Conservation (phyloP, 1,140 invertebrate genomes). For the Camponotus pennsylvanicus region DNA sequence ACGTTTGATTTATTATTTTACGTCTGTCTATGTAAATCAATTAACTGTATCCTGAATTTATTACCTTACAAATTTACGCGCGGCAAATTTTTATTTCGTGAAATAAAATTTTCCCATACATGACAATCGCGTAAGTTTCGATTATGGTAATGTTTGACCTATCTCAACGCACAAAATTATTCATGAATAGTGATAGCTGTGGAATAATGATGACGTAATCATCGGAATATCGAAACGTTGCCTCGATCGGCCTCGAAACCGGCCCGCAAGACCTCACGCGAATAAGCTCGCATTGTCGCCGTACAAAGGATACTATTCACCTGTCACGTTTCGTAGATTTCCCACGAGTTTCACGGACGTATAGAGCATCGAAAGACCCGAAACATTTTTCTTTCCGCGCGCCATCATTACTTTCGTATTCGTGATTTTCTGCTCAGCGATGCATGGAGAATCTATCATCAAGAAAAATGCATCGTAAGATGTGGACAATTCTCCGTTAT, state of each 20-base stretch:
- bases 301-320: constrained; percentile 44
- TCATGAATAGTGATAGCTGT: constrained; percentile 29
- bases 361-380: constrained; percentile 4
- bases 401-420: constrained; percentile 49
- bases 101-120: constrained; percentile 1
- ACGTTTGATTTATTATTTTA: constrained; percentile 26
- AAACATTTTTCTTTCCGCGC: constrained; percentile 43
- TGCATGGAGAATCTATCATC: constrained; percentile 40
- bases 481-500: constrained; percentile 32
- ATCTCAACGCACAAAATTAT: background rate
- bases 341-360: constrained; percentile 40
- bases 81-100: background rate
- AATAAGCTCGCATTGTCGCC: constrained; percentile 43
- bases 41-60: background rate
- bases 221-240: constrained; percentile 7
- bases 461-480: constrained; percentile 29
- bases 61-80: background rate
- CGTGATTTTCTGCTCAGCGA: constrained; percentile 28
- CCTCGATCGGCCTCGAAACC: constrained; percentile 31
- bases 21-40: constrained; percentile 11
- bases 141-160: background rate
- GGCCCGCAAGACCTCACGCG: background rate
- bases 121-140: background rate
- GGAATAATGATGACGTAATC: constrained; percentile 5
- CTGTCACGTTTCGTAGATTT: constrained; percentile 51